Base-by-base conservation (phyloP, 2,888 invertebrate species). In the Brachyopa scutellaris region DNA sequence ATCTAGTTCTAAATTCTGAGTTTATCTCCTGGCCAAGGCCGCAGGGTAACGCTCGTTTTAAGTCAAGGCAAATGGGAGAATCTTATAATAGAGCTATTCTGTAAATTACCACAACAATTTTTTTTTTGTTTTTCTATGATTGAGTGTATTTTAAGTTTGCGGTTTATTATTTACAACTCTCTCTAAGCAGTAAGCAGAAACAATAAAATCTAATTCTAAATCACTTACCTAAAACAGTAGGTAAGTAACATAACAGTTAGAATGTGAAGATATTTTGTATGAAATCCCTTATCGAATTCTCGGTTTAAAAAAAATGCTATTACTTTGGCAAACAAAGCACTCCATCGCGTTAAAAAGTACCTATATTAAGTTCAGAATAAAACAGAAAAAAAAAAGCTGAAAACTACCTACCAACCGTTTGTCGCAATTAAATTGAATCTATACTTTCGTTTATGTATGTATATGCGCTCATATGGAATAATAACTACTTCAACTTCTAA, bases 401-500 rank as follows among this genome's bases (percentile, higher is more conserved):
- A 9, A 55, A 13, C 9, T 15, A 23, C 26, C 5, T n/a, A 26
- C 11, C 31, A 19, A 42, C 59, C 29, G 15, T 62, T 62, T 62
- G 21, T 47, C 45, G 15, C 29, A 17, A 61, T 47, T 62, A 6
- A 45, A 61, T 42, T 26, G n/a, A n/a, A n/a, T n/a, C n/a, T n/a
- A 45, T 29, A 31, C 31, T 66, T 53, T 53, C 31, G 17, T 53
- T 53, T 55, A 53, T n/a, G n/a, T n/a, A n/a, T n/a, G n/a, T n/a
- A n/a, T 62, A 15, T 67, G 42, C 33, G 6, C 26, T 26, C n/a
- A n/a, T n/a, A n/a, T n/a, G n/a, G n/a, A 53, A 31, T 55, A 23
- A 33, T 26, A 59, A 53, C 59, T 53, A 72, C 53, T 74, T 67
- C 40, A 74, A 74, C 74, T 45, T 80, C 80, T 70, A 76, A 57